Evolutionary conservation across 1,140 invertebrate species (phyloP).

Genomic region (Pollicipes pollicipes): DNA sequence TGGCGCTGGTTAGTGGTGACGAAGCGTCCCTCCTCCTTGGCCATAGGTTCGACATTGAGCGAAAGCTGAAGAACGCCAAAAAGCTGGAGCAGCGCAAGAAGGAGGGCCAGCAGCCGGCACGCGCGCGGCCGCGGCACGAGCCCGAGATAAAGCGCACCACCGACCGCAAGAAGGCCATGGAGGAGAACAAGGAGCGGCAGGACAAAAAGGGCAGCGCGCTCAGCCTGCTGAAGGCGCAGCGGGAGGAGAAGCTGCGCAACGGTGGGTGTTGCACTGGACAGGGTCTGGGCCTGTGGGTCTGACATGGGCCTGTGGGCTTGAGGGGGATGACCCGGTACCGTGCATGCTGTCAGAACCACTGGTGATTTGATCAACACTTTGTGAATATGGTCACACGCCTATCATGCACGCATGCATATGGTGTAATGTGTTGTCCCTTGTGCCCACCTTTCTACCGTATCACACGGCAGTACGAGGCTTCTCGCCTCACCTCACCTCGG

Average conservation of each 20-base stretch:
- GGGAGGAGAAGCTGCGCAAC: slow-evolving; percentile 53
- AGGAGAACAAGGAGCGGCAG: slow-evolving; percentile 56
- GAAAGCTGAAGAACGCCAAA: slow-evolving; percentile 70
- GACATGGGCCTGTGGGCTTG: slow-evolving; percentile 20
- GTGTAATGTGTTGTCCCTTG: no score
- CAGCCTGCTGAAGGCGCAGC: slow-evolving; percentile 66
- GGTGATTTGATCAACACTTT: no score
- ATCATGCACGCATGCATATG: no score
- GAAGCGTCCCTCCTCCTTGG: no score
- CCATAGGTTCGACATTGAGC: slow-evolving; percentile 82
- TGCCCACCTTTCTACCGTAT: no score
- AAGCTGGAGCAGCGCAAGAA: slow-evolving; percentile 55
- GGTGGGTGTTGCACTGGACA: slow-evolving; percentile 16
- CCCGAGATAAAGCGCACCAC: slow-evolving; percentile 29
- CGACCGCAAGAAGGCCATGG: slow-evolving; percentile 70
- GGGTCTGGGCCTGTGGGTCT: slow-evolving; percentile 7
- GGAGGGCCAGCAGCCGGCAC: slow-evolving; percentile 24
- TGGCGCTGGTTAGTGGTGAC: no score
- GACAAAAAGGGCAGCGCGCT: slow-evolving; percentile 83
- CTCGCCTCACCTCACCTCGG: no score
- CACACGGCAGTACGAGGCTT: no score
- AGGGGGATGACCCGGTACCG: neutral
- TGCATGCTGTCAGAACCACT: no score
- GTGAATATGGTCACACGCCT: no score
- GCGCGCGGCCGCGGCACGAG: slow-evolving; percentile 31